Evolutionary conservation across 2,113 vertebrate species (phyloP).

Genomic region (Pelodiscus sinensis): DNA sequence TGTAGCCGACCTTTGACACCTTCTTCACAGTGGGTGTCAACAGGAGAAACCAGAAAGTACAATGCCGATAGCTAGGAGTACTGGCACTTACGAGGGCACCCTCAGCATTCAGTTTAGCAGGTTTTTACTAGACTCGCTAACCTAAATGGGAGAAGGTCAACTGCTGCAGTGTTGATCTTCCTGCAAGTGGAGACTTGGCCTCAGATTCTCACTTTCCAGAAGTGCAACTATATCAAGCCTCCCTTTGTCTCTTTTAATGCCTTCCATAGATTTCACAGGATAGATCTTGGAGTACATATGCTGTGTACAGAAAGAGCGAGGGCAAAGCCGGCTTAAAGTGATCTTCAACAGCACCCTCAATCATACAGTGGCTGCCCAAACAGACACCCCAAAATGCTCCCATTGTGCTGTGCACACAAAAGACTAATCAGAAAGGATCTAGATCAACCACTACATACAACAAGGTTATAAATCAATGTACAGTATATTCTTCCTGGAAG

Average conservation of each 20-base stretch:
- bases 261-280: background rate
- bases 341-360: background rate
- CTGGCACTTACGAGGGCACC: too few relatives aligned
- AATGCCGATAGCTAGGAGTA: too few relatives aligned
- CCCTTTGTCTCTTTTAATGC: background rate
- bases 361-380: background rate
- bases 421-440: background rate
- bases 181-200: too few relatives aligned
- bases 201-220: background rate
- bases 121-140: too few relatives aligned
- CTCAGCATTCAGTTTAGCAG: too few relatives aligned
- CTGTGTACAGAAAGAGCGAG: background rate
- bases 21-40: too few relatives aligned
- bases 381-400: background rate
- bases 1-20: too few relatives aligned
- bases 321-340: rapidly evolving
- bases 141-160: too few relatives aligned
- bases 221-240: background rate
- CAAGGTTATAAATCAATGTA: background rate
- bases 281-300: too few relatives aligned
- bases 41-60: too few relatives aligned
- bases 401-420: background rate
- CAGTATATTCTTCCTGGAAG: rapidly evolving
- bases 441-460: background rate
- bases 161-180: too few relatives aligned